phyloP scores from a whole-genome alignment of 2,113 vertebrate genomes.

The Emydocephalus ijimae region DNA sequence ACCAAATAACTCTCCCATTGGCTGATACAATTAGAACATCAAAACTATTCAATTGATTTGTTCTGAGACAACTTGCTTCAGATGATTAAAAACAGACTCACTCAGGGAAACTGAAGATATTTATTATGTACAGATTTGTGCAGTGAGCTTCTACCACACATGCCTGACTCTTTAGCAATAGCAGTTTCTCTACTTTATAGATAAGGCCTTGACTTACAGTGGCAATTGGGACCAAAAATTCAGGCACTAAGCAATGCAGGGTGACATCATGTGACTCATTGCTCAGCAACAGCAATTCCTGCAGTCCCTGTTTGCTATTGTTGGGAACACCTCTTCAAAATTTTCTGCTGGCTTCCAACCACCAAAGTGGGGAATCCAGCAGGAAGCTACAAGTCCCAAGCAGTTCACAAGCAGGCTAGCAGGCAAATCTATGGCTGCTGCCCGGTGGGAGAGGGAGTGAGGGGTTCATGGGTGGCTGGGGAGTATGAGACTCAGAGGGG shows the following conservation, averaged over 20 bases:
- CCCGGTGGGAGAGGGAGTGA: neutral
- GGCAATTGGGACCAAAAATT: neutral
- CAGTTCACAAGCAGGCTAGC: neutral
- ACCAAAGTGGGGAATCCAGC: neutral
- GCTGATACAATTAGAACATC: neutral
- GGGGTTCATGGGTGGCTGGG: neutral
- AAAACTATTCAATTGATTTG: neutral
- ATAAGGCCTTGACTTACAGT: neutral
- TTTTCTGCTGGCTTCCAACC: neutral
- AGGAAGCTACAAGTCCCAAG: neutral
- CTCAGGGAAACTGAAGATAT: neutral
- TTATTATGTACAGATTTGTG: neutral
- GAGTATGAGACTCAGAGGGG: neutral
- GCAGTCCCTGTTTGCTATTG: neutral
- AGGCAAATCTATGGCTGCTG: neutral
- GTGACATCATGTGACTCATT: neutral
- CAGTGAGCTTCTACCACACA: neutral
- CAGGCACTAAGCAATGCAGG: neutral
- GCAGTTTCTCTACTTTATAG: neutral
- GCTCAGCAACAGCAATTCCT: neutral
- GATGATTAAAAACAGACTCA: neutral
- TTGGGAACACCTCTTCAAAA: neutral
- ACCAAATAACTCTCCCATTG: neutral
- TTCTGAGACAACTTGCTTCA: neutral
- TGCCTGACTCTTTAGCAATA: neutral